Evolutionary conservation across 1,140 invertebrate genomes (phyloP), one percentile per base, ranked within the genome.

Genomic region (Lutraria rhynchaena): DNA sequence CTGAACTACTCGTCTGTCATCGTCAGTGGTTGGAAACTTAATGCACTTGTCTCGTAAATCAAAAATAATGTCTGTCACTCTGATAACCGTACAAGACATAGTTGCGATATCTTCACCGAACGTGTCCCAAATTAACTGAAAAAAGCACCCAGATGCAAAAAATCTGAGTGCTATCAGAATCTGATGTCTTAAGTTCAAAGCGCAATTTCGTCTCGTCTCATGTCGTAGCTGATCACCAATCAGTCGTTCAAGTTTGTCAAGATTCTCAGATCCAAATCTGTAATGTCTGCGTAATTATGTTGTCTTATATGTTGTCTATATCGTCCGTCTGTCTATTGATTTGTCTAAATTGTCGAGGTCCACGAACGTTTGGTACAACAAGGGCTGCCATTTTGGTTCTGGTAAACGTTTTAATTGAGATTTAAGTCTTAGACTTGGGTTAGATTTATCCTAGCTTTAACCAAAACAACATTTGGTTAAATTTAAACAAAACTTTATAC

Each of bases 81-180:
- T 9, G 27, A 15, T 44, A 7, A 84, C 53, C 22, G 61, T 49
- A 9, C 80, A 19, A 5, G 51, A 70, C 9, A 82, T 63, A 27
- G 81, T 83, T 7, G 46, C 46, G 22, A 70, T 82, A 33, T 82
- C 83, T 2, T 71, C 24, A 17, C 81, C 65, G 19, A 83, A 67
- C 11, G 75, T 85, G 51, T 85, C 80, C 0, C 75, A 67, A 4
- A 83, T 76, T 9, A 83, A 55, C 29, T 70, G 57, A 3, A 83
- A 53, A n/a, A n/a, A n/a, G n/a, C n/a, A n/a, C n/a, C n/a, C n/a
- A n/a, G n/a, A n/a, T n/a, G n/a, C n/a, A n/a, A 76, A n/a, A n/a
- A n/a, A n/a, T n/a, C n/a, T n/a, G n/a, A n/a, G n/a, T n/a, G 76
- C 83, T 24, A 17, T 37, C 4, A 75, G 19, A 7, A 82, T 35